Evolutionary conservation across 2,113 vertebrate species (phyloP), one percentile per base, ranked within the genome.

Genomic region (Sapayoa aenigma): DNA sequence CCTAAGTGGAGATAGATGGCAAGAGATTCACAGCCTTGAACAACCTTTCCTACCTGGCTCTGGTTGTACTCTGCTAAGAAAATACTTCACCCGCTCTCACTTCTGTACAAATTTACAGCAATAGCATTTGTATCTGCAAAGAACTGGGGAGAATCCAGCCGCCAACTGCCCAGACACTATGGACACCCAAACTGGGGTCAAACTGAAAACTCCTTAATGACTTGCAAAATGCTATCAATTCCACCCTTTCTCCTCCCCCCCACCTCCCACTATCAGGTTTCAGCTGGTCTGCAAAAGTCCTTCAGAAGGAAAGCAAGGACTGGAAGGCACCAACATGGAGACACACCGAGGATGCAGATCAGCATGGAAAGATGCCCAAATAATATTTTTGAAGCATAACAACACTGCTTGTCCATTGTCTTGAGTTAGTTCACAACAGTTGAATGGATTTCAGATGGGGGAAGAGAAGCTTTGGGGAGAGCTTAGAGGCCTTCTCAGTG

Each of bases 291-390:
- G 59, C 58, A 83, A 14, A 87, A 68, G 35, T 14, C 78, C 59
- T 56, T 42, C 78, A 62, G 25, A 46, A 66, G 73, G 67, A 58
- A 69, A 76, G 15, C 13, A 24, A n/a, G 24, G 59, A 30, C 73
- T 71, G 84, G 37, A 33, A 23, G 60, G 44, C 73, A 55, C 9
- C 0, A 0, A 6, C 20, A 39, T 6, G 27, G 66, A 30, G 30
- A 30, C 0, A 0, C 15, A 11, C 44, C 4, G 50, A 87, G 60
- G 55, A 20, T 4, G 2, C 18, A 12, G 21, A 49, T 25, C 27
- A 56, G 49, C 18, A 22, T 0, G 4, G 35, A 72, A 55, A 73
- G 42, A 56, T 35, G 22, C 20, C 20, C 46, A 75, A 53, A 14
- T 41, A 47, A 65, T 37, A 41, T 16, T 79, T 50, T 12, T 76